A percentile compares a stretch with the other conserved stretches of the same genome.
Evolutionary conservation across 2,797 vertebrate genomes (phyloP).

Genomic region (Hippocampus kuda): DNA sequence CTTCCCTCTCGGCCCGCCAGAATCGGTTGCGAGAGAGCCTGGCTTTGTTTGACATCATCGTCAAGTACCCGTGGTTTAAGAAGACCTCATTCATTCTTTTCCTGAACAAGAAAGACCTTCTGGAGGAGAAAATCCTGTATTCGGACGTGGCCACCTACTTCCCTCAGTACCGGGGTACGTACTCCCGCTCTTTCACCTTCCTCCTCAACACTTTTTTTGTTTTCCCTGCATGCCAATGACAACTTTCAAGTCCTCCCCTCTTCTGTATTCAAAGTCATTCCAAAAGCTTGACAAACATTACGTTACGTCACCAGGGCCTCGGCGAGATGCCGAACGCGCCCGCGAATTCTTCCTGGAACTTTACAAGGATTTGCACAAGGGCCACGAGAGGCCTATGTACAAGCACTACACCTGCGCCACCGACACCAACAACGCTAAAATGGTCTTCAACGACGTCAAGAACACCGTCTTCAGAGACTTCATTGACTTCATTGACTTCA

Average conservation of each 20-base stretch:
- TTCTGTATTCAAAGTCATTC: too few species aligned
- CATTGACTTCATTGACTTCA: conserved; percentile 56
- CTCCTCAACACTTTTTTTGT: background rate
- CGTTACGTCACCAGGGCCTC: conserved; percentile 59
- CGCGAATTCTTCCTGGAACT: conserved; percentile 75
- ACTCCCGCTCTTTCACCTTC: background rate
- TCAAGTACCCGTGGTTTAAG: conserved; percentile 73
- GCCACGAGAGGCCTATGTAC: conserved; percentile 71
- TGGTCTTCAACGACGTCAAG: conserved; percentile 76
- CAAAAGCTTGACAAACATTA: too few species aligned
- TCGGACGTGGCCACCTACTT: conserved; percentile 80
- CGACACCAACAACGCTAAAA: conserved; percentile 77
- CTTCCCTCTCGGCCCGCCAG: conserved; percentile 41
- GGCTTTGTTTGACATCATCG: conserved; percentile 79
- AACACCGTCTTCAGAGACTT: conserved; percentile 72
- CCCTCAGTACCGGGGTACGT: conserved; percentile 70
- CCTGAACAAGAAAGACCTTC: conserved; percentile 83
- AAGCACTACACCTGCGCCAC: conserved; percentile 81
- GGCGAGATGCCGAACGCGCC: conserved; percentile 60
- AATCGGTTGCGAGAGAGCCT: conserved; percentile 82
- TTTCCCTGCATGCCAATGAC: background rate
- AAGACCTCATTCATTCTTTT: conserved; percentile 82
- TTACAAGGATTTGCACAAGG: conserved; percentile 65
- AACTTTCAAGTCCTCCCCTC: too few species aligned
- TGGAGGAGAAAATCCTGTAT: conserved; percentile 76